Percentiles rank a stretch among this genome's conserved stretches.
Evolutionary conservation across 2,888 invertebrate species (phyloP).

Genomic region (Clitarchus hookeri): DNA sequence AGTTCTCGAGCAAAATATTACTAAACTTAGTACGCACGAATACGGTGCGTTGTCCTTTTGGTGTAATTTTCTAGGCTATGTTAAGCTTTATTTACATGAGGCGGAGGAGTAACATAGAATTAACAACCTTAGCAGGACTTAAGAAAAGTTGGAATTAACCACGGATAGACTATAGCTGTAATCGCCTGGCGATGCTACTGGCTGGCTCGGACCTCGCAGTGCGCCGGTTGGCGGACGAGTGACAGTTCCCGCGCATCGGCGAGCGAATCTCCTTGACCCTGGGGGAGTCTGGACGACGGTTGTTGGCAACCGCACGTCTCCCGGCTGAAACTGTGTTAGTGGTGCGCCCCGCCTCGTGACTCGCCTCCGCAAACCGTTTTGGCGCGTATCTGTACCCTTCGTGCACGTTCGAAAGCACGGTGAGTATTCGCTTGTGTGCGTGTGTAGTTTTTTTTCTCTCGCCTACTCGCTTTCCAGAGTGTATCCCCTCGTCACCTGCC

Average conservation of each 20-base stretch:
- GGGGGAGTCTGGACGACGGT: background rate
- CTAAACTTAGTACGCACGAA: no score
- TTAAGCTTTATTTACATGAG: no score
- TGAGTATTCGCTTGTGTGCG: background rate
- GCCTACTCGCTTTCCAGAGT: background rate
- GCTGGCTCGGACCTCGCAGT: no score
- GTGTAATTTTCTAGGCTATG: no score
- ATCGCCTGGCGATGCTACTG: no score
- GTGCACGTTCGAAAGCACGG: background rate
- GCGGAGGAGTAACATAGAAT: no score
- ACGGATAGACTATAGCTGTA: no score
- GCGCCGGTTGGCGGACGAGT: background rate
- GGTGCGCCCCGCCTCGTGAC: background rate
- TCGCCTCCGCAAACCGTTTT: background rate
- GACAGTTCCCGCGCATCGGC: background rate
- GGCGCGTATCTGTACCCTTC: background rate
- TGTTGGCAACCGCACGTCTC: background rate
- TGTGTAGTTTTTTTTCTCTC: background rate
- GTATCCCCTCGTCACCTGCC: background rate
- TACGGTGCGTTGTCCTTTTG: no score
- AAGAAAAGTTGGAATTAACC: no score
- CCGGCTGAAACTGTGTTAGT: constrained; percentile 4
- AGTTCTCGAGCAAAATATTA: no score
- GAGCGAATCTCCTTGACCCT: constrained; percentile 1
- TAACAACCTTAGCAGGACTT: no score